Evolutionary conservation across 2,113 vertebrate genomes (phyloP), one percentile per base, ranked within the genome.

Genomic region (Lagenorhynchus albirostris): DNA sequence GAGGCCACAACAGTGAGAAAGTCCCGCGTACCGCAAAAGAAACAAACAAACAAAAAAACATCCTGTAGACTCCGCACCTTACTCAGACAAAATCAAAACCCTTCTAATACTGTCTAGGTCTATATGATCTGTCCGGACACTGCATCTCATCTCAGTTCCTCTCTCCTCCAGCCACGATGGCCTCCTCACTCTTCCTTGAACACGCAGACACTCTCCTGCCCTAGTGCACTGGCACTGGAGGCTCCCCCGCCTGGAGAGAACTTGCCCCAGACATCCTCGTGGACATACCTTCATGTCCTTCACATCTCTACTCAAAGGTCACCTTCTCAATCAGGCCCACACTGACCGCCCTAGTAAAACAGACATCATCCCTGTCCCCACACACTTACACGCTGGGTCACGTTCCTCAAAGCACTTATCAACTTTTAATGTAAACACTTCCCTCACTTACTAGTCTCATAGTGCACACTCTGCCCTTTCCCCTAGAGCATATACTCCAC

Each of bases 61-160:
- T 41, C 38, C 0, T 41, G 3, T 20, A 0, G 10, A 18, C 38
- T 53, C 2, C 13, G 25, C 26, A 41, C 18, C n/a, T n/a, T 31
- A 77, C 29, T 67, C n/a, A 86, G 36, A 86, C 33, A 58, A 85
- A 84, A 47, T 36, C 31, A 31, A 36, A 3, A 50, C 17, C 18
- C 50, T 23, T 10, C 3, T 25, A 4, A 10, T 1, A 31, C 14
- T 1, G 6, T 21, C 20, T 2, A 50, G 14, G 29, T 41, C 2
- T 13, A 25, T 6, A 2, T 8, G 12, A 10, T 58, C 21, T 53
- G 31, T 50, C 21, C 0, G 1, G 74, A n/a, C 31, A 13, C 1
- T 18, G 50, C 2, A n/a, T 55, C 31, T 53, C 47, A 53, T 55
- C 33, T 36, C 36, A 36, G 0, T 21, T 20, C 26, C 8, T 20